phyloP scores from a whole-genome alignment of 2,797 vertebrate species.

The Notolabrus celidotus region DNA sequence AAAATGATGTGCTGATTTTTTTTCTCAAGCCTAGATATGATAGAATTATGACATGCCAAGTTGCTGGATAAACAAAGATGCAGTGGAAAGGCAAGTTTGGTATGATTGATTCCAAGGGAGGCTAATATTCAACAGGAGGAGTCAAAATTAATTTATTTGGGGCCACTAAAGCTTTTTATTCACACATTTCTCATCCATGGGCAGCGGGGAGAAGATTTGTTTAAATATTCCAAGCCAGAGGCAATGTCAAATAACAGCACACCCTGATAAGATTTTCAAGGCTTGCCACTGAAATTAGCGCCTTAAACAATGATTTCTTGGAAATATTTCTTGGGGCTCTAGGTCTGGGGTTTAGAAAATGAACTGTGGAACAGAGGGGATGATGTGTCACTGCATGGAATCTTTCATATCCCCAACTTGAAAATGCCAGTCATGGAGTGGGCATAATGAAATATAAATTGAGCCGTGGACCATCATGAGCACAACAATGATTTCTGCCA shows the following conservation, averaged over 20 bases:
- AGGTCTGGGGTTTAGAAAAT: slow-evolving; percentile 67
- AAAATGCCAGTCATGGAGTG: slow-evolving; percentile 85
- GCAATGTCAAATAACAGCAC: slow-evolving; percentile 84
- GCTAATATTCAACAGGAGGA: slow-evolving; percentile 66
- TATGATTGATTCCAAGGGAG: slow-evolving; percentile 65
- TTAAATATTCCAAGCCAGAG: slow-evolving; percentile 83
- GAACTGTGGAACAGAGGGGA: slow-evolving; percentile 71
- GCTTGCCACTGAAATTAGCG: slow-evolving; percentile 80
- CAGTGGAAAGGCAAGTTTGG: slow-evolving; percentile 60
- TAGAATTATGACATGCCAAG: slow-evolving; percentile 39
- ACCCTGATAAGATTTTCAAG: slow-evolving; percentile 80
- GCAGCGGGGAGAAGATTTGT: slow-evolving; percentile 74
- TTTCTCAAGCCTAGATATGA: slow-evolving; percentile 22
- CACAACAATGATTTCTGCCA: slow-evolving; percentile 82
- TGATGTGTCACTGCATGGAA: slow-evolving; percentile 77
- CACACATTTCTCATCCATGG: slow-evolving; percentile 68
- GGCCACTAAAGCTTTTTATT: slow-evolving; percentile 73
- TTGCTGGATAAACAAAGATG: slow-evolving; percentile 60
- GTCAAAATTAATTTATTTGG: slow-evolving; percentile 72
- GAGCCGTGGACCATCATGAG: slow-evolving; percentile 77
- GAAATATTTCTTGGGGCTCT: slow-evolving; percentile 68
- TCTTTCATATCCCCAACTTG: slow-evolving; percentile 79
- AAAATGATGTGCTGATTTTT: not conserved
- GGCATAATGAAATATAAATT: slow-evolving; percentile 87
- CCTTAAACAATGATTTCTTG: slow-evolving; percentile 84